Conservation (phyloP, 2,888 invertebrate genomes). For the Terebella lapidaria region DNA sequence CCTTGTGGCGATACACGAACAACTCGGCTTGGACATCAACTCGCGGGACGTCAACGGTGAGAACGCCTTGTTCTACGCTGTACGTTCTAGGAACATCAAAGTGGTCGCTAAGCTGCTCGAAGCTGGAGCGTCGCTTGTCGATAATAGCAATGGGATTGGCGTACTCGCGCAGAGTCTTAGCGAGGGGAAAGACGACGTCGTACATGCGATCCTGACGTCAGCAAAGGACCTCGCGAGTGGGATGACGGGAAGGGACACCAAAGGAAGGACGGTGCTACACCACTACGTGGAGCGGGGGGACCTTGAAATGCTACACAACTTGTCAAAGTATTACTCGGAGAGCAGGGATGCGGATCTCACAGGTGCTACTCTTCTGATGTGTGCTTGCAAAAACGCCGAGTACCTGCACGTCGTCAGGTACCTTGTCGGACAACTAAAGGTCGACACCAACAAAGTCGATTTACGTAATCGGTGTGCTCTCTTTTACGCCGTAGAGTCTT, state of each 20-base stretch:
- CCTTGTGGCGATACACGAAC: slow-evolving; percentile 16
- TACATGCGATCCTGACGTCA: slow-evolving; percentile 11
- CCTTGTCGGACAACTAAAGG: slow-evolving; percentile 20
- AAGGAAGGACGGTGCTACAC: slow-evolving; percentile 21
- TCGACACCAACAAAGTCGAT: slow-evolving; percentile 19
- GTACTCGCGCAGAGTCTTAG: slow-evolving; percentile 9
- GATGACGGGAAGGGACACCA: slow-evolving; percentile 19
- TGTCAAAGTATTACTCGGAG: slow-evolving; percentile 4
- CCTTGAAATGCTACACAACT: slow-evolving; percentile 9
- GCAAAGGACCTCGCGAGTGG: slow-evolving; percentile 6
- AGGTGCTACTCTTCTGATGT: slow-evolving; percentile 22
- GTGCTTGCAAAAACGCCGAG: slow-evolving; percentile 16
- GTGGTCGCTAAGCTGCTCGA: slow-evolving; percentile 17
- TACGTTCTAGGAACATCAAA: slow-evolving; percentile 11
- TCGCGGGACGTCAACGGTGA: slow-evolving; percentile 23
- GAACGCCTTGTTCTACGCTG: slow-evolving; percentile 28
- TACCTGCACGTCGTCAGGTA: slow-evolving; percentile 19
- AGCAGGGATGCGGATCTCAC: slow-evolving; percentile 12
- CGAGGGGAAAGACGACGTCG: slow-evolving; percentile 10
- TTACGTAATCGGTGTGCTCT: slow-evolving; percentile 16
- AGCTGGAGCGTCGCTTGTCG: slow-evolving; percentile 13
- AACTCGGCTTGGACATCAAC: slow-evolving; percentile 21
- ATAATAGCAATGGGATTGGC: slow-evolving; percentile 14
- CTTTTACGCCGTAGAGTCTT: slow-evolving; percentile 25
- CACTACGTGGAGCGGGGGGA: slow-evolving; percentile 23